These are phyloP conservation scores for Coenobita brevimanus DNA, from an alignment of 1,140 invertebrate species.

Conservation along the genomic window DNA sequence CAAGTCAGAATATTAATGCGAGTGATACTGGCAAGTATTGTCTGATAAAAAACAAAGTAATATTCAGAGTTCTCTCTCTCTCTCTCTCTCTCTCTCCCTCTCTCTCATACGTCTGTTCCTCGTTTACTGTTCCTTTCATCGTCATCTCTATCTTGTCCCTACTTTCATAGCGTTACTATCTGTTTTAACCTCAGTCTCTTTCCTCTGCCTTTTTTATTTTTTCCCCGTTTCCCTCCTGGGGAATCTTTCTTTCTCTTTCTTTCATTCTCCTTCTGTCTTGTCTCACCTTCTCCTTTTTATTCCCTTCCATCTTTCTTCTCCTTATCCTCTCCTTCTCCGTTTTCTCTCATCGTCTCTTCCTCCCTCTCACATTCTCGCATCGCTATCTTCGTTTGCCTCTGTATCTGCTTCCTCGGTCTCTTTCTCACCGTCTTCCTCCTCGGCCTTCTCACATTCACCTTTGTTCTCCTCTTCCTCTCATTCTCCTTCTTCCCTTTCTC, in stretches of 20 bases:
- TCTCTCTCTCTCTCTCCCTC: no score
- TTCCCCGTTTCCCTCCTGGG: background rate
- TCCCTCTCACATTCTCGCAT: background rate
- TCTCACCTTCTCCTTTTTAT: background rate
- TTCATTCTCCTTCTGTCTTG: background rate
- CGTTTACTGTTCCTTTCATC: background rate
- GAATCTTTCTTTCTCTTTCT: background rate
- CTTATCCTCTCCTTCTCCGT: background rate
- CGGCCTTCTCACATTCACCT: background rate
- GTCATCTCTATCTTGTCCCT: conserved; percentile 8
- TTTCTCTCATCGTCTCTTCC: background rate
- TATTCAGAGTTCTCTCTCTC: no score
- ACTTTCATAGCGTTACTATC: no score
- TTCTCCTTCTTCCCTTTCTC: background rate
- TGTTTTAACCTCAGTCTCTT: background rate
- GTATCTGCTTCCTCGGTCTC: background rate
- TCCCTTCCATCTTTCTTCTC: background rate
- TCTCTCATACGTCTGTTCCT: no score
- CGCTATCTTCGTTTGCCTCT: background rate
- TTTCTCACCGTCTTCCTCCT: background rate
- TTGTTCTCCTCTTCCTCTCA: conserved; percentile 7
- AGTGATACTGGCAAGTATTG: no score
- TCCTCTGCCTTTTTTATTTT: no score
- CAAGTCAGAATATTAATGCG: no score
- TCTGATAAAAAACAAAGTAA: no score